These are phyloP conservation scores for Hylia prasina DNA, from an alignment of 2,113 vertebrate genomes.

Conservation along the genomic window DNA sequence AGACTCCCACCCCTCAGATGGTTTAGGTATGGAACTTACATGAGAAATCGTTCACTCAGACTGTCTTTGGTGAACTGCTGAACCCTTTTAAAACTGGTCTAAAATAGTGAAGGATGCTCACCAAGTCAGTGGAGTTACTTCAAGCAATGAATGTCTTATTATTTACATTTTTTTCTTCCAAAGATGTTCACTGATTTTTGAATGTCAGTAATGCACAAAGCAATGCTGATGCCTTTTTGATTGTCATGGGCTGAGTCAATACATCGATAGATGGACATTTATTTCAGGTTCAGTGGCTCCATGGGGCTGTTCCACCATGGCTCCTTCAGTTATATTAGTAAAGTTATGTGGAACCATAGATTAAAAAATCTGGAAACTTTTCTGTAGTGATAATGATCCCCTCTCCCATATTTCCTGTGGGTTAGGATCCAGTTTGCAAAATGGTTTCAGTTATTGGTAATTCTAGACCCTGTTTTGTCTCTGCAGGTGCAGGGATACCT, in stretches of 20 bases:
- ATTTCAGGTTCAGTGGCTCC: neutral
- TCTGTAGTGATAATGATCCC: neutral
- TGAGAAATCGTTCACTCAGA: neutral
- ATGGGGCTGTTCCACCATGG: neutral
- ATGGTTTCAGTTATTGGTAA: neutral
- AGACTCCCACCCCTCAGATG: neutral
- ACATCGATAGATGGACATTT: neutral
- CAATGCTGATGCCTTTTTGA: neutral
- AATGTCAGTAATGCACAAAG: neutral
- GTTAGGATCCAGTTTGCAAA: neutral
- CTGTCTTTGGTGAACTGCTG: neutral
- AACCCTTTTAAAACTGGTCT: neutral
- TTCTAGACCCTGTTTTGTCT: neutral
- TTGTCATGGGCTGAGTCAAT: neutral
- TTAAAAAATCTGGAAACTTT: neutral
- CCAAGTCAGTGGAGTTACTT: neutral
- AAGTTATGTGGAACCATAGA: neutral
- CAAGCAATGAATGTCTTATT: neutral
- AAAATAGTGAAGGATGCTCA: neutral
- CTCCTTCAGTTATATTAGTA: neutral
- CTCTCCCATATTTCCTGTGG: neutral
- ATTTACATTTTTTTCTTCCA: neutral
- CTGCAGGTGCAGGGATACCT: slow-evolving; percentile 78
- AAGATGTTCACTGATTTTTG: neutral
- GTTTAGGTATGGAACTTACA: neutral